Base-by-base conservation (phyloP, 2,888 invertebrate species). In the Eustalomyia histrio region DNA sequence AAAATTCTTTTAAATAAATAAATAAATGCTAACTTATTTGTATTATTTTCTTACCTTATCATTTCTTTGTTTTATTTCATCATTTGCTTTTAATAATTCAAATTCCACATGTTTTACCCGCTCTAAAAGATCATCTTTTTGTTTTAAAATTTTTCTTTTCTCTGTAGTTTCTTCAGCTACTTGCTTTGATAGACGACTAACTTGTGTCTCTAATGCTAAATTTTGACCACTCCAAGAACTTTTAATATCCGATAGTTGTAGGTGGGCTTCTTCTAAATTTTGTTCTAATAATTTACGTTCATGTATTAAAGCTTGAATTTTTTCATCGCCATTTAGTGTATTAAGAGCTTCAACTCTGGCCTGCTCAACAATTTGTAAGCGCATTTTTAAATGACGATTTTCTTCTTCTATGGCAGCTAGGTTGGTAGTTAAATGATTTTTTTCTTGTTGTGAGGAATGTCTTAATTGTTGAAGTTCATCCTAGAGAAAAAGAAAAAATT, bases 201-300 rank as follows among this genome's bases (percentile, higher is more conserved):
- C 95, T 93, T 97, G 97, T n/a, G 96, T 96, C 89, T 97, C 97
- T 52, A 97, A 91, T 0, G 95, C 94, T 16, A 96, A 94, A 85
- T 97, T 97, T 90, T 97, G 97, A 14, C 96, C 95, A 86, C 97
- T 97, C 97, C 97, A 97, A 0, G 96, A 95, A 0, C 96, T 95
- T 89, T 97, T 97, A 83, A 97, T 96, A 86, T 97, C 97, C 0
- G 95, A 95, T 39, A 97, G 91, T 89, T 97, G 97, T 87, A 97
- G 92, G 88, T 97, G 95, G 0, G 96, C 94, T 87, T 97, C 97
- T 85, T 96, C 95, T 76, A 97, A 90, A 85, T 95, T 94, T 80
- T 95, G 93, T 83, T 96, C 95, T 35, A 97, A 91, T 24, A 95
- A 88, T 83, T 93, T 93, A 67, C 94, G 91, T 86, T 94, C 94